Evolutionary conservation across 2,888 invertebrate genomes (phyloP).

Genomic region (Candidula unifasciata): DNA sequence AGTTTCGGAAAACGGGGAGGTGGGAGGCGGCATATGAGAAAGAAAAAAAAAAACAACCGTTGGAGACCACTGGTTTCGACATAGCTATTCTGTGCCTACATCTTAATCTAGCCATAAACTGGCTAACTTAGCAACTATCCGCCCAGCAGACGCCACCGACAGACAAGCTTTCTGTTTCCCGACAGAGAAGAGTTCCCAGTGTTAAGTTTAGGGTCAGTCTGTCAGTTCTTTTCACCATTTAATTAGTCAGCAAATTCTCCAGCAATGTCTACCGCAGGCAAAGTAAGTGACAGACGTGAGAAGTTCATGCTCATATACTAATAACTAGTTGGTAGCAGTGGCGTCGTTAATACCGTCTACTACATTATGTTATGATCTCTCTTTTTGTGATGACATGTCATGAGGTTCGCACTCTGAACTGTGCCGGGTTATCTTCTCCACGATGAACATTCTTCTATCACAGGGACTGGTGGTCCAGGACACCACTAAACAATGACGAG

Average conservation of each 20-base stretch:
- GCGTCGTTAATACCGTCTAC: neutral
- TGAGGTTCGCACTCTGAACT: neutral
- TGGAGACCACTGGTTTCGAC: no score
- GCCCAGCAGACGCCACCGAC: neutral
- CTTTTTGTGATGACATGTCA: no score
- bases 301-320: neutral
- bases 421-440: neutral
- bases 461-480: no score
- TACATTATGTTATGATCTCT: neutral
- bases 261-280: slow-evolving; percentile 13
- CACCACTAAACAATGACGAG: no score
- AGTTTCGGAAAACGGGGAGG: no score
- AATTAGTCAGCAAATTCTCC: neutral
- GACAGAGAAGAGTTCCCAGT: neutral
- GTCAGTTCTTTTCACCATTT: neutral
- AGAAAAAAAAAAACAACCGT: no score
- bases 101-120: neutral
- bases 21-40: no score
- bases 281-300: neutral
- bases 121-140: neutral
- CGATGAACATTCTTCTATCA: no score
- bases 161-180: neutral
- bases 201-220: no score
- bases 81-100: no score
- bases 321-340: neutral